Percentiles rank a stretch among this genome's conserved stretches.
phyloP scores from a whole-genome alignment of 1,140 invertebrate species.

The Macrosteles quadrilineatus region DNA sequence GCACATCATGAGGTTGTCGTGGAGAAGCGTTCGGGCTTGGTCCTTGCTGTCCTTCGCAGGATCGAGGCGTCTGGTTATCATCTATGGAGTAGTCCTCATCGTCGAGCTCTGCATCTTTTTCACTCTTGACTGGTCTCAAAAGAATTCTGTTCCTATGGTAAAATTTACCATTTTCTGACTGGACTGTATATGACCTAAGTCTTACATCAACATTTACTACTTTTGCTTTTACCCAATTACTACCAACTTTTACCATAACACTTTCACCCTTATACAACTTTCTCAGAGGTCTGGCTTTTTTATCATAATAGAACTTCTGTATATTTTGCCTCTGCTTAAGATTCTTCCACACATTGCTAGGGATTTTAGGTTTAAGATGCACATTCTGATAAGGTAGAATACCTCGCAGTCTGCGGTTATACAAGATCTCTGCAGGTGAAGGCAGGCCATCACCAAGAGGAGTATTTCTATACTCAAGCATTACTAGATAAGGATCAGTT shows the following conservation, averaged over 20 bases:
- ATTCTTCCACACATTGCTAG: neutral
- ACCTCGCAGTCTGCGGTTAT: neutral
- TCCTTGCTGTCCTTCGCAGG: no score
- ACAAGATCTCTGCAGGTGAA: slow-evolving; percentile 6
- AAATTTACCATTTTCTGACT: neutral
- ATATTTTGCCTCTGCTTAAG: neutral
- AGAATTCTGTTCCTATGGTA: no score
- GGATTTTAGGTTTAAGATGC: neutral
- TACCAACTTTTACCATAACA: neutral
- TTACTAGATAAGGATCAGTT: slow-evolving; percentile 28
- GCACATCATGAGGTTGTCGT: no score
- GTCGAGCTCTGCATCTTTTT: no score
- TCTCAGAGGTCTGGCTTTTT: neutral
- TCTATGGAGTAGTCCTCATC: no score
- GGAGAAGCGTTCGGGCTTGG: no score
- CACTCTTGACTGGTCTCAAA: no score
- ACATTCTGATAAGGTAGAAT: neutral
- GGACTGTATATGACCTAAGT: neutral
- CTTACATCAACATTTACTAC: neutral
- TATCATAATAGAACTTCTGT: neutral
- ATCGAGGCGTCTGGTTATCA: no score
- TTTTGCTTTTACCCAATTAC: neutral
- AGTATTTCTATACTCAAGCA: slow-evolving; percentile 29
- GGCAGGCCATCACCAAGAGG: neutral
- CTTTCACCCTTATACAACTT: neutral